phyloP scores from a whole-genome alignment of 2,888 invertebrate species.

The Thera britannica region DNA sequence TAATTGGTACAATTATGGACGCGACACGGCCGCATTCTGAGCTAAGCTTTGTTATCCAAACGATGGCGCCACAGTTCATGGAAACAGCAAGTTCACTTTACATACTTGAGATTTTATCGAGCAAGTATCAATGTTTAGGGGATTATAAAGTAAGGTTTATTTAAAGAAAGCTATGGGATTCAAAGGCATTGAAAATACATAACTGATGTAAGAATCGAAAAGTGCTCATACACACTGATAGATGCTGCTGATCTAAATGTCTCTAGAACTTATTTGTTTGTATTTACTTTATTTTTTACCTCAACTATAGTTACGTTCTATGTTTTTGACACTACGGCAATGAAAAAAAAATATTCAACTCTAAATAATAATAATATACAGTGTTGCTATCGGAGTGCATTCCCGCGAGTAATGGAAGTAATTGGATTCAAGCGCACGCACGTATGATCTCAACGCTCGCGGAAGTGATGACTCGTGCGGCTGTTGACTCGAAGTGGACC shows the following conservation, averaged over 20 bases:
- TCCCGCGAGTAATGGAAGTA: not conserved
- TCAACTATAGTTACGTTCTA: too few relatives aligned
- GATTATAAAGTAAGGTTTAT: too few relatives aligned
- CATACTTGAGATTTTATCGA: not conserved
- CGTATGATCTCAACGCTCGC: not conserved
- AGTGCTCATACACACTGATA: too few relatives aligned
- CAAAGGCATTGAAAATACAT: too few relatives aligned
- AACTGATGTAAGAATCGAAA: too few relatives aligned
- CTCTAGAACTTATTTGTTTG: too few relatives aligned
- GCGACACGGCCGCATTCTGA: conserved; percentile 67
- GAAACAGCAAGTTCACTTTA: conserved; percentile 3
- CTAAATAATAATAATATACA: not conserved
- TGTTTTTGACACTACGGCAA: too few relatives aligned
- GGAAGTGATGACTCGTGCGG: conserved; percentile 6
- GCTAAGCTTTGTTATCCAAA: conserved; percentile 34
- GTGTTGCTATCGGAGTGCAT: not conserved
- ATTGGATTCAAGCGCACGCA: not conserved
- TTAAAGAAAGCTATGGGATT: too few relatives aligned
- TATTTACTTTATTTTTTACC: too few relatives aligned
- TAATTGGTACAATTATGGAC: conserved; percentile 74
- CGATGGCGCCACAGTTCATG: conserved; percentile 22
- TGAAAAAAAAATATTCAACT: too few relatives aligned
- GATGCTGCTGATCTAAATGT: too few relatives aligned
- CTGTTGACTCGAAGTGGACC: conserved; percentile 11
- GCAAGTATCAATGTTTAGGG: not conserved